Evolutionary conservation across 2,797 vertebrate genomes (phyloP).

Genomic region (Lagodon rhomboides): DNA sequence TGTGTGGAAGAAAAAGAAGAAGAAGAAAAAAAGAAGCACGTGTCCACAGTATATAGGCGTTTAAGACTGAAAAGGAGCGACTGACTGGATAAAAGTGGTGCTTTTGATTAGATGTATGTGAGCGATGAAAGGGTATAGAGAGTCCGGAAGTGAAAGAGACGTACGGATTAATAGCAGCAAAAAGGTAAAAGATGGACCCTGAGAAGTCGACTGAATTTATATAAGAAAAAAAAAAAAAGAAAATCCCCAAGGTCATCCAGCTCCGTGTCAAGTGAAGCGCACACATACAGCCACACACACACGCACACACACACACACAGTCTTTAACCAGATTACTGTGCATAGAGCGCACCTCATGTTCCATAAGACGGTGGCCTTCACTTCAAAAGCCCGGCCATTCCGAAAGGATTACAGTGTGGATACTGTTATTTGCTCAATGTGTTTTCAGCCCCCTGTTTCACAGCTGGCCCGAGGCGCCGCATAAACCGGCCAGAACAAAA

Average conservation of each 20-base stretch:
- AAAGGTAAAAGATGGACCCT: neutral
- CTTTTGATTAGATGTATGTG: conserved; percentile 35
- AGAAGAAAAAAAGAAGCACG: neutral
- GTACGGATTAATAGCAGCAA: conserved; percentile 18
- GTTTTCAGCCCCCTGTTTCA: conserved; percentile 64
- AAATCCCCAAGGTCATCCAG: conserved; percentile 25
- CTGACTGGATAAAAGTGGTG: conserved; percentile 18
- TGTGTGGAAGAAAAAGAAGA: neutral
- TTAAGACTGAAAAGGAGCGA: conserved; percentile 34
- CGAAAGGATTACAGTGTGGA: conserved; percentile 74
- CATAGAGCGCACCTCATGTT: conserved; percentile 61
- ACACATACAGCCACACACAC: conserved; percentile 3
- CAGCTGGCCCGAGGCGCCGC: conserved; percentile 55
- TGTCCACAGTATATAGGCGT: neutral
- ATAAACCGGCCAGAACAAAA: conserved; percentile 52
- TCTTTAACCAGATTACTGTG: conserved; percentile 71
- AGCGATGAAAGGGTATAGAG: conserved; percentile 34
- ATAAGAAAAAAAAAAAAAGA: conserved; percentile 5
- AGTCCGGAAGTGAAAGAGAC: conserved; percentile 4
- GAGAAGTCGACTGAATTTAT: neutral
- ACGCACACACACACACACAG: conserved; percentile 1
- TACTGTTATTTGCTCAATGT: conserved; percentile 70
- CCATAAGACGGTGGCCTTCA: conserved; percentile 61
- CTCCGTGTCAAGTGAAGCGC: conserved; percentile 19
- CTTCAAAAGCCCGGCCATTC: conserved; percentile 68